These are phyloP conservation scores for Prenolepis imparis DNA, from an alignment of 2,888 invertebrate species.

Conservation along the genomic window DNA sequence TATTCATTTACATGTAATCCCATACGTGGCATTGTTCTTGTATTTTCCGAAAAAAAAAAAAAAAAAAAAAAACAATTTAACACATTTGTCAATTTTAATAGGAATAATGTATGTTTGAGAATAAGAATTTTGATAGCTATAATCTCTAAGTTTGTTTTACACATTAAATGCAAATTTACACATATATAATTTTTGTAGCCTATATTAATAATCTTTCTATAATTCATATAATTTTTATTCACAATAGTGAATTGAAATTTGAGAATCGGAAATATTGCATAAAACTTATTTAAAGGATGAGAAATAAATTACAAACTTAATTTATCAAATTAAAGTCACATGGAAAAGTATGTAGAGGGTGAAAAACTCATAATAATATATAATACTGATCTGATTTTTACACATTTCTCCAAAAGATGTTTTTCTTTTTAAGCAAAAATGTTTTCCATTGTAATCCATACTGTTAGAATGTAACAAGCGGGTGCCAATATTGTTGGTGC, in stretches of 20 bases:
- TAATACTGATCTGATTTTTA: neutral
- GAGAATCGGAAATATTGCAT: neutral
- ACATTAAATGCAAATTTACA: neutral
- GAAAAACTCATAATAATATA: neutral
- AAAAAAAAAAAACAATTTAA: too few species aligned
- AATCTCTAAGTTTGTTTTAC: neutral
- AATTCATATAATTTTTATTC: neutral
- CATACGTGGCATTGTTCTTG: slow-evolving; percentile 23
- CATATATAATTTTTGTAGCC: neutral
- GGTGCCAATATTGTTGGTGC: slow-evolving; percentile 14
- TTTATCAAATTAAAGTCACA: neutral
- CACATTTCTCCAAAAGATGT: neutral
- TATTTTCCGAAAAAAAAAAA: neutral
- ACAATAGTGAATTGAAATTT: neutral
- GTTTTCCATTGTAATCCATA: slow-evolving; percentile 17
- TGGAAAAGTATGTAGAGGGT: neutral
- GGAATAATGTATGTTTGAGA: neutral
- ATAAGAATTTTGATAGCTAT: neutral
- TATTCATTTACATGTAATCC: slow-evolving; percentile 11
- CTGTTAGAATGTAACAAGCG: neutral
- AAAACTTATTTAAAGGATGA: neutral
- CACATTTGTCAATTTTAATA: slow-evolving; percentile 4
- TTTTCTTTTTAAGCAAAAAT: neutral
- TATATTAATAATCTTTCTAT: neutral
- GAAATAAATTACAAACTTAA: neutral